A percentile compares a stretch with the other conserved stretches of the same genome.
Evolutionary conservation across 1,140 invertebrate genomes (phyloP).

Genomic region (Ectropis grisescens): DNA sequence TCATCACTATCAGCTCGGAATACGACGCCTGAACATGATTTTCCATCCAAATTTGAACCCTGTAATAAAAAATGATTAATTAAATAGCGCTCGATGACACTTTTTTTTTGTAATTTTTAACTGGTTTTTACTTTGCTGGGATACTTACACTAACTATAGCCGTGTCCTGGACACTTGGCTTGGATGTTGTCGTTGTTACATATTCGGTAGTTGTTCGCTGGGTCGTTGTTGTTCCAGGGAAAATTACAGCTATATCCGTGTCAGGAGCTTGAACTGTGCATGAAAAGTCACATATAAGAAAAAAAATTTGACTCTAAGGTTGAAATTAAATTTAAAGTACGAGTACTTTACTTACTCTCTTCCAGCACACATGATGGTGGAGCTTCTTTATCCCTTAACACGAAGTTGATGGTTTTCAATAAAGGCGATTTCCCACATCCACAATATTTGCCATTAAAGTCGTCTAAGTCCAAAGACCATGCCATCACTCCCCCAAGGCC

Average conservation of each 20-base stretch:
- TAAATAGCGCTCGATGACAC: not conserved
- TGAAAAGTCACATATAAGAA: too few relatives aligned
- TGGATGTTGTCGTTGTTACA: not conserved
- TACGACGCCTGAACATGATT: constrained; percentile 71
- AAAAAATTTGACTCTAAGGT: too few relatives aligned
- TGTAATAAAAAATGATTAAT: constrained; percentile 13
- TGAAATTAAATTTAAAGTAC: too few relatives aligned
- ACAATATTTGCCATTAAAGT: constrained; percentile 79
- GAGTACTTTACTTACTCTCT: constrained; percentile 52
- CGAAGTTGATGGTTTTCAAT: constrained; percentile 76
- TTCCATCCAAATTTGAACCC: constrained; percentile 34
- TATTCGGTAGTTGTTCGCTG: too few relatives aligned
- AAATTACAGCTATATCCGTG: not conserved
- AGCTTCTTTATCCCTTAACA: constrained; percentile 61
- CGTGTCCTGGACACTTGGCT: not conserved
- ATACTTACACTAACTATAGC: constrained; percentile 1
- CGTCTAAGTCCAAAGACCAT: constrained; percentile 85
- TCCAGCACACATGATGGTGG: constrained; percentile 49
- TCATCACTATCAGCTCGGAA: constrained; percentile 77
- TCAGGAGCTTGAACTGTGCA: constrained; percentile 8
- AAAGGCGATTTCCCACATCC: constrained; percentile 85
- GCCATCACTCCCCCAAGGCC: constrained; percentile 88
- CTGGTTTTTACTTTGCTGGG: too few relatives aligned
- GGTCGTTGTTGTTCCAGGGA: too few relatives aligned
- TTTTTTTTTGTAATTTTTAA: not conserved